Percentiles rank a stretch among this genome's conserved stretches.
phyloP scores from a whole-genome alignment of 2,113 vertebrate species.

The Toxostoma redivivum region DNA sequence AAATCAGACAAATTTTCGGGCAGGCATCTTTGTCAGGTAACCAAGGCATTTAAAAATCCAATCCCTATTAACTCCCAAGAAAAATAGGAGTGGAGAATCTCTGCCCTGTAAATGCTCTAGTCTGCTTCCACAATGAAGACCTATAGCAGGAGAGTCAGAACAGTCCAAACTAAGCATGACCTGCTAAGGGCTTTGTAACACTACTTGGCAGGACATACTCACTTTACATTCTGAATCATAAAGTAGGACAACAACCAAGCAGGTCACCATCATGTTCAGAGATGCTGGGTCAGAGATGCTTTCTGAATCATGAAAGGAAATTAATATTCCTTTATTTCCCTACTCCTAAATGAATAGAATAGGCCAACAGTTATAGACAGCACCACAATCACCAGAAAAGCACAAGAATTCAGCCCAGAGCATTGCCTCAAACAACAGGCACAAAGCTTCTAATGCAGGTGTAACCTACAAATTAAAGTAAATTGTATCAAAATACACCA shows the following conservation, averaged over 20 bases:
- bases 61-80: not conserved
- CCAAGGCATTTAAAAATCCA: not conserved
- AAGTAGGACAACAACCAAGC: not conserved
- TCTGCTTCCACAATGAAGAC: not conserved
- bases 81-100: not conserved
- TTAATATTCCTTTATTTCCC: not conserved
- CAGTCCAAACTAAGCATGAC: not conserved
- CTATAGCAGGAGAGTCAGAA: not conserved
- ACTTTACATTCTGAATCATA: not conserved
- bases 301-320: not conserved
- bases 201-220: fast-evolving
- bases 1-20: not conserved
- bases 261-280: not conserved
- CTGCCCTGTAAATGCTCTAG: not conserved
- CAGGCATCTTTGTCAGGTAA: not conserved
- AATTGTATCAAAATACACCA: not conserved
- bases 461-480: not conserved
- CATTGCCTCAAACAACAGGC: not conserved
- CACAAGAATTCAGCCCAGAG: not conserved
- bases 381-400: not conserved
- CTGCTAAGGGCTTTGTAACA: not conserved
- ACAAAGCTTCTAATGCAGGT: not conserved
- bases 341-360: not conserved
- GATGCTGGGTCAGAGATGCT: not conserved
- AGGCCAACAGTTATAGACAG: not conserved